These are phyloP conservation scores for Hyla sarda DNA, from an alignment of 2,113 vertebrate species.

Conservation along the genomic window DNA sequence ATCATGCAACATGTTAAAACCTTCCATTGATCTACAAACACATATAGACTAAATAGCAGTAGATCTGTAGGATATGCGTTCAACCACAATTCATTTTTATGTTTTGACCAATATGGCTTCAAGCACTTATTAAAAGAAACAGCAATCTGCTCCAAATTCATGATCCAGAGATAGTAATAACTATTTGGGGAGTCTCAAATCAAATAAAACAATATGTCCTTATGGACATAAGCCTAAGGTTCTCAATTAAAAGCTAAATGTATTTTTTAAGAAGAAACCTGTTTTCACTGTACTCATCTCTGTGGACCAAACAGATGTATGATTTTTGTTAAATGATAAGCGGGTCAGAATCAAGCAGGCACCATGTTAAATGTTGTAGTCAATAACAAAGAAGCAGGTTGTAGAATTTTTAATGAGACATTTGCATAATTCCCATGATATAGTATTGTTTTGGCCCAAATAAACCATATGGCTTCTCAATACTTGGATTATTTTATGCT, in stretches of 20 bases:
- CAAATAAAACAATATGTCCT: slow-evolving; percentile 53
- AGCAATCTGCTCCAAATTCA: slow-evolving; percentile 38
- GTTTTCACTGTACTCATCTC: slow-evolving; percentile 33
- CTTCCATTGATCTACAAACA: too few relatives aligned
- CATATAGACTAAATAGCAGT: background rate
- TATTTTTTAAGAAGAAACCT: slow-evolving; percentile 39
- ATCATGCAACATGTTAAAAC: too few relatives aligned
- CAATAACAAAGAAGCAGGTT: slow-evolving; percentile 48
- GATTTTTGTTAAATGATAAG: slow-evolving; percentile 49
- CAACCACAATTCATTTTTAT: background rate
- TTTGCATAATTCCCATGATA: slow-evolving; percentile 49
- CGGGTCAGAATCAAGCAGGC: slow-evolving; percentile 33
- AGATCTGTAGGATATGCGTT: background rate
- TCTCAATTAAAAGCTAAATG: slow-evolving; percentile 42
- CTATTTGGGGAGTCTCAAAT: slow-evolving; percentile 51
- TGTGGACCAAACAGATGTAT: slow-evolving; percentile 47
- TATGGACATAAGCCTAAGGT: slow-evolving; percentile 26
- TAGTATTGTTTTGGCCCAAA: slow-evolving; percentile 46
- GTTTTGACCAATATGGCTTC: slow-evolving; percentile 21
- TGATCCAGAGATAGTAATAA: slow-evolving; percentile 19
- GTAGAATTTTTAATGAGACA: slow-evolving; percentile 51
- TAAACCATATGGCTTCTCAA: slow-evolving; percentile 47
- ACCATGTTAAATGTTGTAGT: slow-evolving; percentile 49
- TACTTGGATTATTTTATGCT: slow-evolving; percentile 38
- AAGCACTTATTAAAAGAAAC: slow-evolving; percentile 38